A percentile compares a stretch with the other conserved stretches of the same genome.
Conservation (phyloP, 2,113 vertebrate species). For the Naja naja region DNA sequence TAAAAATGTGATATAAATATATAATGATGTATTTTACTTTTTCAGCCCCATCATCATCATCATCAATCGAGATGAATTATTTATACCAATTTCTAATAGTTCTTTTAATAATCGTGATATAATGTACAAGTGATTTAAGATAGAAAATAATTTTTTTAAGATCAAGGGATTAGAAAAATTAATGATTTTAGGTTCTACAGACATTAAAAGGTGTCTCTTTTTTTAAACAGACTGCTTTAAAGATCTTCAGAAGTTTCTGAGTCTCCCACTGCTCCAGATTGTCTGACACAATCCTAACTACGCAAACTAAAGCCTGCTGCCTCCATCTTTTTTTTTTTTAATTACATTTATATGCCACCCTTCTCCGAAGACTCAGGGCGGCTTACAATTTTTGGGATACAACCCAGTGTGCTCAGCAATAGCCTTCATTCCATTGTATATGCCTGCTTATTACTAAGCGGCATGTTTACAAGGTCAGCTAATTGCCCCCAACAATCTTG, state of each 20-base stretch:
- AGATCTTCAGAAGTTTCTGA: not conserved
- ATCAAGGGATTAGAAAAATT: conserved; percentile 55
- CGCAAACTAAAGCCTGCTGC: not conserved
- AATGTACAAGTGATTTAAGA: conserved; percentile 51
- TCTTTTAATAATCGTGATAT: conserved; percentile 15
- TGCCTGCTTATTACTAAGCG: too few species aligned
- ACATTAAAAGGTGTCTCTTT: conserved; percentile 59
- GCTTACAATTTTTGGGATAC: too few species aligned
- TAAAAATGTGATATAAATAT: too few species aligned
- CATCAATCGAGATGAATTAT: conserved; percentile 41
- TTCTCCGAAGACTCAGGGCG: too few species aligned
- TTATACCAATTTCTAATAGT: conserved; percentile 20
- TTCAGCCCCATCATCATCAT: not conserved
- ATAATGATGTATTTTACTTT: not conserved
- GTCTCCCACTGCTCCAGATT: not conserved
- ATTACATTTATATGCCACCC: too few species aligned
- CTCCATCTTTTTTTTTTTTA: too few species aligned
- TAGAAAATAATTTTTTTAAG: conserved; percentile 22
- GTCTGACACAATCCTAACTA: conserved; percentile 17
- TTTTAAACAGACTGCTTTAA: conserved; percentile 7
- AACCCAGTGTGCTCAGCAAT: too few species aligned
- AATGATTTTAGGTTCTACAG: conserved; percentile 60
- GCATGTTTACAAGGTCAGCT: too few species aligned
- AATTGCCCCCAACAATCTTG: too few species aligned
- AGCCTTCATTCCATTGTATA: too few species aligned